These are phyloP conservation scores for Acronicta aceris DNA, from an alignment of 2,888 invertebrate species.

Conservation along the genomic window DNA sequence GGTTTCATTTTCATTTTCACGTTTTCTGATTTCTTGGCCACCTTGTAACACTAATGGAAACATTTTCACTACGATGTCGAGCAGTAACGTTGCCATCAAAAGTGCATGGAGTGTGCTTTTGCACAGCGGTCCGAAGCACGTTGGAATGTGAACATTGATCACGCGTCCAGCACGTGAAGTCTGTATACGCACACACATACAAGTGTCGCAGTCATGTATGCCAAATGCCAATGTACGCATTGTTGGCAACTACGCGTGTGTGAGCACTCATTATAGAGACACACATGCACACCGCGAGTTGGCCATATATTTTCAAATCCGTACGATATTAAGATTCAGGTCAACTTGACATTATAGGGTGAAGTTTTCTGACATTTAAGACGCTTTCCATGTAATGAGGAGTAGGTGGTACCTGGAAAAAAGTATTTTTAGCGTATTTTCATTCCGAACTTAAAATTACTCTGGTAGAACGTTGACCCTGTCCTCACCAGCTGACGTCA, in stretches of 20 bases:
- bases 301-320: slow-evolving; percentile 60
- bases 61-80: slow-evolving; percentile 38
- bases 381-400: slow-evolving; percentile 8
- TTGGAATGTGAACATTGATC: slow-evolving; percentile 84
- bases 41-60: slow-evolving; percentile 33
- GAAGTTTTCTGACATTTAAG: slow-evolving; percentile 30
- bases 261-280: slow-evolving; percentile 58
- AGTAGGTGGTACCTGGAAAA: slow-evolving; percentile 12
- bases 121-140: slow-evolving; percentile 66
- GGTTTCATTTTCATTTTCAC: slow-evolving; percentile 20
- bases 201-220: slow-evolving; percentile 62
- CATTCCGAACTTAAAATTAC: slow-evolving; percentile 18
- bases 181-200: slow-evolving; percentile 63
- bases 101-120: slow-evolving; percentile 57
- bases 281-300: slow-evolving; percentile 45
- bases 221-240: slow-evolving; percentile 70
- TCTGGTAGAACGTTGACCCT: slow-evolving; percentile 50
- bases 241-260: slow-evolving; percentile 64
- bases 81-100: slow-evolving; percentile 42
- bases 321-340: slow-evolving; percentile 46
- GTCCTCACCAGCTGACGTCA: slow-evolving; percentile 37
- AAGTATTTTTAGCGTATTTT: slow-evolving; percentile 28
- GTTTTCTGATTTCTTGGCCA: slow-evolving; percentile 26
- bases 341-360: slow-evolving; percentile 43
- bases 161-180: slow-evolving; percentile 78